Evolutionary conservation across 1,140 invertebrate genomes (phyloP).

Genomic region (Trichoplusia ni): DNA sequence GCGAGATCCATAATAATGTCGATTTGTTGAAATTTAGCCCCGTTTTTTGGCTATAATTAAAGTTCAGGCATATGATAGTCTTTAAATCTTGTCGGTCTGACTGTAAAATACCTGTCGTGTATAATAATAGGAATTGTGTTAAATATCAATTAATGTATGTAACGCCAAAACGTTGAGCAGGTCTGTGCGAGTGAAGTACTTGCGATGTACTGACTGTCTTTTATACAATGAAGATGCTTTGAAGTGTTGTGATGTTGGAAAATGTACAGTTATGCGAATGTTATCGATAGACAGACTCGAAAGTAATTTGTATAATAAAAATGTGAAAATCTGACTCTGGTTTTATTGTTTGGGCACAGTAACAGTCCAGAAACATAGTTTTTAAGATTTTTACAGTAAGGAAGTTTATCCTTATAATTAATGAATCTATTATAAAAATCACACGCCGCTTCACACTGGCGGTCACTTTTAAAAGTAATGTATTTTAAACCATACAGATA

Average conservation of each 20-base stretch:
- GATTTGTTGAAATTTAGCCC: too few species aligned
- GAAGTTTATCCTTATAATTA: too few species aligned
- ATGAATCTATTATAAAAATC: too few species aligned
- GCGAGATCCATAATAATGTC: too few species aligned
- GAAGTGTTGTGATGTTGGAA: conserved; percentile 36
- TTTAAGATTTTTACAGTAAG: too few species aligned
- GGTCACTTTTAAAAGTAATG: too few species aligned
- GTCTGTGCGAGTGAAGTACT: conserved; percentile 20
- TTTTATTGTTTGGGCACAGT: too few species aligned
- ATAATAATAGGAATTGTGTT: conserved; percentile 11
- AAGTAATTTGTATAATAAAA: conserved; percentile 70
- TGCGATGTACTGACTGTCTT: conserved; percentile 30
- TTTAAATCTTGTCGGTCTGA: conserved; percentile 6
- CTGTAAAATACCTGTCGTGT: background rate
- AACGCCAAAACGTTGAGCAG: conserved; percentile 19
- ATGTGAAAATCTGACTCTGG: conserved; percentile 40
- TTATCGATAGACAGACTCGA: conserved; percentile 45
- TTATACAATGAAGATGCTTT: conserved; percentile 30
- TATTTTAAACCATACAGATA: too few species aligned
- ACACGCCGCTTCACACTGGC: too few species aligned
- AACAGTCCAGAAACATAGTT: too few species aligned
- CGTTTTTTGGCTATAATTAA: too few species aligned
- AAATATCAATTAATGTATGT: conserved; percentile 22
- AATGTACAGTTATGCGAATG: conserved; percentile 44
- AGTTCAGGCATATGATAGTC: background rate